These are phyloP conservation scores for Naja naja DNA, from an alignment of 2,113 vertebrate species.

Conservation along the genomic window DNA sequence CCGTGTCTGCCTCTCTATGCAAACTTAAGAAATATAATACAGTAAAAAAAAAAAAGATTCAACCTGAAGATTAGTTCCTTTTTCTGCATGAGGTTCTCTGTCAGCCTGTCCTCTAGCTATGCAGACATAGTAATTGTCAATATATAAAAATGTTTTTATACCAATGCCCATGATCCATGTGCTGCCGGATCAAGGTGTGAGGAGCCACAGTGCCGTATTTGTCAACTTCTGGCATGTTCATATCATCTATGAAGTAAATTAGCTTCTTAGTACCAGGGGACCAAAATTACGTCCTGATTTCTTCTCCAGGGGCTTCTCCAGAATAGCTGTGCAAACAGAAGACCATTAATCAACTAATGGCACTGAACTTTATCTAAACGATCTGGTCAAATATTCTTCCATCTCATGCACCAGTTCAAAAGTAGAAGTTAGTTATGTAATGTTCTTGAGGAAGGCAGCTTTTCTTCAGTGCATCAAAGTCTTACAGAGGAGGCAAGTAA, in stretches of 20 bases:
- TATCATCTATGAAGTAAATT: constrained; percentile 73
- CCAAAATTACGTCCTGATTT: constrained; percentile 71
- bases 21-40: no score
- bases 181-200: constrained; percentile 74
- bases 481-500: not conserved
- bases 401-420: not conserved
- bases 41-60: not conserved
- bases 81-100: not conserved
- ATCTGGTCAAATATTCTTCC: not conserved
- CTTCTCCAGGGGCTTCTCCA: constrained; percentile 77
- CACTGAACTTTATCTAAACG: not conserved
- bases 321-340: constrained; percentile 42
- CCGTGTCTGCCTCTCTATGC: no score
- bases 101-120: not conserved
- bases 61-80: not conserved
- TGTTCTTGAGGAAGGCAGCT: not conserved
- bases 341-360: not conserved
- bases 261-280: constrained; percentile 70
- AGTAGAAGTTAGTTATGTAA: not conserved
- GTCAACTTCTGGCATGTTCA: constrained; percentile 78
- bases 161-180: constrained; percentile 76
- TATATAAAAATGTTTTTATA: constrained; percentile 1
- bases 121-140: not conserved
- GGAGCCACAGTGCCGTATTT: constrained; percentile 74
- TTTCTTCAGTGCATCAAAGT: not conserved